These are phyloP conservation scores for Nannobrachium achirus DNA, from an alignment of 2,113 vertebrate genomes.

Conservation along the genomic window DNA sequence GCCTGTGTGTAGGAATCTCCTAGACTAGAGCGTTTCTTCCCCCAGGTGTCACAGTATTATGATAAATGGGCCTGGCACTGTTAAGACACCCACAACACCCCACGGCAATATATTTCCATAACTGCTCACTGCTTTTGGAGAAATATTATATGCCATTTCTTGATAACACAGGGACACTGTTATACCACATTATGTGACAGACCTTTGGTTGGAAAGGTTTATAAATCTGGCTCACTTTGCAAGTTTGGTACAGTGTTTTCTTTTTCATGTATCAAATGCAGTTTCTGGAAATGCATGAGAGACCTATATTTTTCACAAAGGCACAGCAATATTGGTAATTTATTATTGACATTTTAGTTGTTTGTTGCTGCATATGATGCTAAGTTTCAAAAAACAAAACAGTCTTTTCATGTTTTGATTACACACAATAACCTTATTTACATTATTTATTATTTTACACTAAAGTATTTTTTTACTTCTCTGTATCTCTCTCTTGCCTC, in stretches of 20 bases:
- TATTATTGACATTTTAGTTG: too few relatives aligned
- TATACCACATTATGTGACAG: slow-evolving; percentile 61
- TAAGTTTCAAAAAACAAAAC: too few relatives aligned
- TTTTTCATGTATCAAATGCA: slow-evolving; percentile 29
- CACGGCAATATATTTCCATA: slow-evolving; percentile 76
- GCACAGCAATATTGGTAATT: too few relatives aligned
- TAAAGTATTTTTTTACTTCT: too few relatives aligned
- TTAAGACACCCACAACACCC: slow-evolving; percentile 72
- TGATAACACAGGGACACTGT: slow-evolving; percentile 66
- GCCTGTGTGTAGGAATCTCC: slow-evolving; percentile 54
- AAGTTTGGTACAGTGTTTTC: slow-evolving; percentile 23
- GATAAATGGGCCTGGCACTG: slow-evolving; percentile 69
- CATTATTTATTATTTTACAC: too few relatives aligned
- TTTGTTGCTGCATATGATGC: too few relatives aligned
- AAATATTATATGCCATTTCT: slow-evolving; percentile 67
- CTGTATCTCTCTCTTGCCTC: too few relatives aligned
- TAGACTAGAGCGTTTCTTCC: slow-evolving; percentile 49
- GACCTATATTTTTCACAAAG: too few relatives aligned
- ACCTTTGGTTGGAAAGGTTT: slow-evolving; percentile 55
- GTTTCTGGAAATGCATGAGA: background rate
- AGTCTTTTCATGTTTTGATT: too few relatives aligned
- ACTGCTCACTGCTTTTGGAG: slow-evolving; percentile 61
- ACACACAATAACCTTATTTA: too few relatives aligned
- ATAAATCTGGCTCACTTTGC: slow-evolving; percentile 28
- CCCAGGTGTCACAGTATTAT: slow-evolving; percentile 70